These are phyloP conservation scores for Coreius guichenoti DNA, from an alignment of 2,797 vertebrate species.

Conservation along the genomic window DNA sequence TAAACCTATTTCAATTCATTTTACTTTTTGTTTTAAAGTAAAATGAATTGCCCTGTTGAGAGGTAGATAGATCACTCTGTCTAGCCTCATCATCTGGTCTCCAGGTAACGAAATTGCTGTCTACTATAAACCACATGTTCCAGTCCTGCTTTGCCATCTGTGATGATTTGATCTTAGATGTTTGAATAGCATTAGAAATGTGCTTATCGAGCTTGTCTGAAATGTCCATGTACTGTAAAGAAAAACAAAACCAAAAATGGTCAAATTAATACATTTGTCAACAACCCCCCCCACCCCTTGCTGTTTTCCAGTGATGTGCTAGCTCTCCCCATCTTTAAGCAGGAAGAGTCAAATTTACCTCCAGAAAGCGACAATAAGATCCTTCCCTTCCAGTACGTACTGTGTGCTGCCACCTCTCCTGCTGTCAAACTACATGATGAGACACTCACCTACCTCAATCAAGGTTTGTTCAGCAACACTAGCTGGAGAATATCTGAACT, in stretches of 20 bases:
- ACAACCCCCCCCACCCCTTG: neutral
- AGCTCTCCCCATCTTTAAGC: slow-evolving; percentile 97
- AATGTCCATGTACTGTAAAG: neutral
- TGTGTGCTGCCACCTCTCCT: slow-evolving; percentile 96
- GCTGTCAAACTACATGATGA: slow-evolving; percentile 97
- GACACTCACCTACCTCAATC: slow-evolving; percentile 98
- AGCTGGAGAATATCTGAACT: slow-evolving; percentile 56
- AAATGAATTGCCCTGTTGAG: neutral
- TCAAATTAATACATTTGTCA: neutral
- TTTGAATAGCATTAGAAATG: slow-evolving; percentile 6
- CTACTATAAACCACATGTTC: slow-evolving; percentile 35
- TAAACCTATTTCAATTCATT: no score
- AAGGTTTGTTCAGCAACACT: slow-evolving; percentile 80
- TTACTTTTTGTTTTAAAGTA: neutral
- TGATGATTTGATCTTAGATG: slow-evolving; percentile 10
- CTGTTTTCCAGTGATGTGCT: slow-evolving; percentile 87
- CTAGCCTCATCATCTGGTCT: slow-evolving; percentile 15
- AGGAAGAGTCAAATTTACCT: slow-evolving; percentile 95
- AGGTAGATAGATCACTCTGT: neutral
- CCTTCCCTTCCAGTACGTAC: slow-evolving; percentile 96
- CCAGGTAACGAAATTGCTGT: slow-evolving; percentile 14
- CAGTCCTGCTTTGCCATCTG: slow-evolving; percentile 19
- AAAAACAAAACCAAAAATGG: neutral
- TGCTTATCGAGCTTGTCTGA: neutral
- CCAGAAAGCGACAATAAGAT: slow-evolving; percentile 91